Evolutionary conservation across 2,888 invertebrate species (phyloP).

Genomic region (Xylocampa areola): DNA sequence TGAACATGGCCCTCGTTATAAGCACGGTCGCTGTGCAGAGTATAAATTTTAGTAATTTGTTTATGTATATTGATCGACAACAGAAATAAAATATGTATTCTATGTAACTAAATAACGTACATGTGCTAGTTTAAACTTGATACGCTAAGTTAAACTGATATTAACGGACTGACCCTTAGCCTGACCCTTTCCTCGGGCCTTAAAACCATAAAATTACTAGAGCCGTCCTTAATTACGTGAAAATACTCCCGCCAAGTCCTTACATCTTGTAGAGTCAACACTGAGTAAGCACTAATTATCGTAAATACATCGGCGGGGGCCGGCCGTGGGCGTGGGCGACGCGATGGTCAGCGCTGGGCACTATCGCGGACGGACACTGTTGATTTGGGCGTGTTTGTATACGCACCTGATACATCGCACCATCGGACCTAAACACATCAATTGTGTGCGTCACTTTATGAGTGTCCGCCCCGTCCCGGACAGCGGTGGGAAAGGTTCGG

Average conservation of each 20-base stretch:
- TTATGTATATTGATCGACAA: too few relatives aligned
- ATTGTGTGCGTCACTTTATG: conserved; percentile 56
- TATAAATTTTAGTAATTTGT: too few relatives aligned
- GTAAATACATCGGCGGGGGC: conserved; percentile 46
- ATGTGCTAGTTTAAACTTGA: not conserved
- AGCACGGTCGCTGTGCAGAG: too few relatives aligned
- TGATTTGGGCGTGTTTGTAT: conserved; percentile 61
- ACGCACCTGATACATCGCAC: conserved; percentile 55
- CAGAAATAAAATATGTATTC: too few relatives aligned
- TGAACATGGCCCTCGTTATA: too few relatives aligned
- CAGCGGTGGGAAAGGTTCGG: conserved; percentile 1
- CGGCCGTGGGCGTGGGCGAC: conserved; percentile 16
- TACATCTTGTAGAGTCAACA: conserved; percentile 34
- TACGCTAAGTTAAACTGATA: conserved; percentile 4
- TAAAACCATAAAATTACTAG: conserved; percentile 11
- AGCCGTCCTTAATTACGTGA: conserved; percentile 22
- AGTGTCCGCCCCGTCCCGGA: conserved; percentile 12
- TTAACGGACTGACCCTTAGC: conserved; percentile 1
- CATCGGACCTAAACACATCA: conserved; percentile 55
- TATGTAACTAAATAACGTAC: too few relatives aligned
- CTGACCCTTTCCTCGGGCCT: conserved; percentile 13
- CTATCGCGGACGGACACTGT: conserved; percentile 56
- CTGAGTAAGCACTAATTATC: conserved; percentile 56
- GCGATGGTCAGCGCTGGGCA: conserved; percentile 37
- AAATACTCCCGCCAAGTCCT: conserved; percentile 12